Percentiles rank a stretch among this genome's conserved stretches.
phyloP scores from a whole-genome alignment of 2,797 vertebrate species.

The Coranthus polyacanthus region DNA sequence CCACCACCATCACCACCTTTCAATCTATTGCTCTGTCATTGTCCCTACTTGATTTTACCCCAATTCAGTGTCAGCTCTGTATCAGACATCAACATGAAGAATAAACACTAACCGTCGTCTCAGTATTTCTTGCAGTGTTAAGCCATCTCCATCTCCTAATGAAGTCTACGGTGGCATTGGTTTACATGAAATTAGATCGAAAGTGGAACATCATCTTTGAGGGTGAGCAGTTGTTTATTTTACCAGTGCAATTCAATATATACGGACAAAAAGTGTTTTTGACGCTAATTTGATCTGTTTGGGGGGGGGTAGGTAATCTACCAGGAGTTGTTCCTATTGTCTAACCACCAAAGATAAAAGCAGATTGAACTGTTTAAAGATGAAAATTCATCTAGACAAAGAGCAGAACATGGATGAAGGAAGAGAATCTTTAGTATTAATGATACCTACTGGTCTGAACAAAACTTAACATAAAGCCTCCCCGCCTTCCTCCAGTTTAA shows the following conservation, averaged over 20 bases:
- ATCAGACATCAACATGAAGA: conserved; percentile 60
- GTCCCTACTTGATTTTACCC: conserved; percentile 50
- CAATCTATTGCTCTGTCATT: conserved; percentile 34
- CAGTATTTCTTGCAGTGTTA: conserved; percentile 65
- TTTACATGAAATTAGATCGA: conserved; percentile 42
- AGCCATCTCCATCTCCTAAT: conserved; percentile 34
- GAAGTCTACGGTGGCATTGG: conserved; percentile 25
- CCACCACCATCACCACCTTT: conserved; percentile 19
- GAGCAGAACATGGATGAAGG: too few species aligned
- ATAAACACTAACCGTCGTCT: conserved; percentile 63
- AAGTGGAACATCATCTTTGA: conserved; percentile 46
- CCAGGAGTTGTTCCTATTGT: conserved; percentile 28
- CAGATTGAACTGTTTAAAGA: conserved; percentile 16
- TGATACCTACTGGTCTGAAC: conserved; percentile 3
- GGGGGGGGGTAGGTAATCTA: too few species aligned
- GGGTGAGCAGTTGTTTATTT: conserved; percentile 35
- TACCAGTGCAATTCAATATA: conserved; percentile 40
- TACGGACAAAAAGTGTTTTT: conserved; percentile 18
- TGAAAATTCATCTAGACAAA: too few species aligned
- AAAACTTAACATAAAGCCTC: background rate
- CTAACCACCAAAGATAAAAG: conserved; percentile 70
- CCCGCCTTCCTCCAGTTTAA: too few species aligned
- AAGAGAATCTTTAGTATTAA: conserved; percentile 1
- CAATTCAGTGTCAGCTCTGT: conserved; percentile 55
- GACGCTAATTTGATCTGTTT: conserved; percentile 31